These are phyloP conservation scores for Hirudinaria manillensis DNA, from an alignment of 2,888 invertebrate species.

Conservation along the genomic window DNA sequence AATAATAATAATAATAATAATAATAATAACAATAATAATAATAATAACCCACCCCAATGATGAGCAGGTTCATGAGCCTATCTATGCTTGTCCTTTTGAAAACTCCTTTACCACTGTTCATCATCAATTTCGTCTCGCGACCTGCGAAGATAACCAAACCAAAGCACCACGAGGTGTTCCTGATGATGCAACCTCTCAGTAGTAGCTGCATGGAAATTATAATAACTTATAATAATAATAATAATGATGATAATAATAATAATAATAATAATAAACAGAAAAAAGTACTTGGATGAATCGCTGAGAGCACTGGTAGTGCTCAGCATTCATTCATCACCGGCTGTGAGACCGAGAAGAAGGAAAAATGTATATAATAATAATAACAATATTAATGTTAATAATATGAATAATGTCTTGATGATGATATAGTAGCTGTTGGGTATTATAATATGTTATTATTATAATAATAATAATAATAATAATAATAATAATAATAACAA, in stretches of 20 bases:
- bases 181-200: conserved; percentile 85
- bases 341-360: too few species aligned
- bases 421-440: too few species aligned
- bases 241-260: conserved; percentile 39
- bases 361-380: too few species aligned
- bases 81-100: conserved; percentile 99
- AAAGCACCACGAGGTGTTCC: conserved; percentile 62
- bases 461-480: neutral
- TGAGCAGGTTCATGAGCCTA: conserved; percentile 94
- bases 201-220: conserved; percentile 84
- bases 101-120: conserved; percentile 96
- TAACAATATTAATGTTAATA: conserved; percentile 37
- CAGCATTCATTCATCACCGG: too few species aligned
- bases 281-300: too few species aligned
- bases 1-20: conserved; percentile 31
- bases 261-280: too few species aligned
- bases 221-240: too few species aligned
- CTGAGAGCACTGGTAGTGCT: too few species aligned
- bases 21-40: neutral
- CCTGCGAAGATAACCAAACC: conserved; percentile 87
- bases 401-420: too few species aligned
- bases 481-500: neutral
- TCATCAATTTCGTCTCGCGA: conserved; percentile 98
- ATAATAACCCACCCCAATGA: conserved; percentile 77
- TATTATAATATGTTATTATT: too few species aligned